These are phyloP conservation scores for Caranx melampygus DNA, from an alignment of 2,113 vertebrate genomes.

Conservation along the genomic window DNA sequence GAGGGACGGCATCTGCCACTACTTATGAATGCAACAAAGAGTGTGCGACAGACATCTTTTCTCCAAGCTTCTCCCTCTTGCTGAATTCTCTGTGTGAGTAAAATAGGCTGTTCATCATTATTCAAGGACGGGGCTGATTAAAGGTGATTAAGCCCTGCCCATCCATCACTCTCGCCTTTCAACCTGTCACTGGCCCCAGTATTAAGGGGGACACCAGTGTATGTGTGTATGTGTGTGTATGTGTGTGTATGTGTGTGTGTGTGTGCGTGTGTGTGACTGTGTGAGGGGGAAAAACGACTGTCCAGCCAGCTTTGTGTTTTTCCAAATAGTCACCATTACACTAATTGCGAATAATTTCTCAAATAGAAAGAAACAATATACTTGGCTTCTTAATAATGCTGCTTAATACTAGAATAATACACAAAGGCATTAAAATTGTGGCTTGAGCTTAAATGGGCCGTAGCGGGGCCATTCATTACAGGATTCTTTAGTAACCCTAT, in stretches of 20 bases:
- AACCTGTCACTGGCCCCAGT: constrained; percentile 71
- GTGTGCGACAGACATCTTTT: constrained; percentile 59
- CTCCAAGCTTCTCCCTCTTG: constrained; percentile 55
- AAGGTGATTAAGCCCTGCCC: constrained; percentile 82
- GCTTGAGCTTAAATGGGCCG: constrained; percentile 62
- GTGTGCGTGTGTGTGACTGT: constrained; percentile 20
- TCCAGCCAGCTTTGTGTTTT: constrained; percentile 47
- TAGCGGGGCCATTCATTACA: constrained; percentile 68
- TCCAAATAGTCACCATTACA: constrained; percentile 50
- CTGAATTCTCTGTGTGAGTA: constrained; percentile 58
- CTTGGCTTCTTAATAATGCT: constrained; percentile 53
- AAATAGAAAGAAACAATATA: constrained; percentile 60
- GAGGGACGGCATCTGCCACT: constrained; percentile 70
- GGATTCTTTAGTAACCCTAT: constrained; percentile 57
- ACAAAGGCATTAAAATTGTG: constrained; percentile 52
- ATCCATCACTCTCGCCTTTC: constrained; percentile 82
- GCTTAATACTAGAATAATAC: constrained; percentile 64
- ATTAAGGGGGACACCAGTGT: constrained; percentile 53
- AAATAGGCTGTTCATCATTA: constrained; percentile 79
- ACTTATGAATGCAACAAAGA: constrained; percentile 70
- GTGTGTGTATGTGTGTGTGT: constrained; percentile 20
- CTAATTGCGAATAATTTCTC: constrained; percentile 69
- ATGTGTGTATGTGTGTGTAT: constrained; percentile 43
- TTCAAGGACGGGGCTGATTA: constrained; percentile 82
- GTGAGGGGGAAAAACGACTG: constrained; percentile 9